Base-by-base conservation (phyloP, 2,113 vertebrate species). In the Calypte anna region DNA sequence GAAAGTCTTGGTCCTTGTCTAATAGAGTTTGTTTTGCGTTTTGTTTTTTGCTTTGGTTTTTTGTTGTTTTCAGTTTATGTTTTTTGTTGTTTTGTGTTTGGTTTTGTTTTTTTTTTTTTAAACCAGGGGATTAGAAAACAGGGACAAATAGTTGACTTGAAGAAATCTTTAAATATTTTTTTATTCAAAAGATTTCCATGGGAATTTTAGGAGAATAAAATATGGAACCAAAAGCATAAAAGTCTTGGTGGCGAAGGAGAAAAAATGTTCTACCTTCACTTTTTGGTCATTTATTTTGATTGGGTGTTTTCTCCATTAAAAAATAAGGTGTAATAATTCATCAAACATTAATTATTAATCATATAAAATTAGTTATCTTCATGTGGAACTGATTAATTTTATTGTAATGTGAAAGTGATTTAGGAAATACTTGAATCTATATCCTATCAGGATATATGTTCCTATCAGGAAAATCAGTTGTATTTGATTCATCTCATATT, bases 301-400 rank as follows among this genome's bases (percentile, higher is more conserved):
- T 80, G 4, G 5, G 10, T 80, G 7, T 48, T 91, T 68, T 62
- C 48, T 74, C 61, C 78, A 50, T 28, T 70, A 7, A 86, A 95
- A 87, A 7, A 86, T 94, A 87, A 53, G 90, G 66, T 61, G 48
- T 69, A 54, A 87, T 38, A 55, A 91, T 87, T 86, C 15, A 95
- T 96, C 25, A 69, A 87, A 58, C 5, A 30, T 12, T 66, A 38
- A 30, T 63, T 91, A 80, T 72, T 50, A 69, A 80, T 79, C 31
- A 31, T 17, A 22, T 11, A 46, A 93, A 93, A 76, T 57, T n/a
- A 95, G 43, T 92, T 91, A 90, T 64, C 94, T 90, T n/a, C n/a
- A 85, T 40, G 59, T 78, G 20, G 62, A 96, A 94, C 30, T 53
- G 70, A 92, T 82, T 84, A 23, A 79, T 68, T 94, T 87, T 70